These are phyloP conservation scores for Anastrepha obliqua DNA, from an alignment of 1,140 invertebrate species.

Conservation along the genomic window DNA sequence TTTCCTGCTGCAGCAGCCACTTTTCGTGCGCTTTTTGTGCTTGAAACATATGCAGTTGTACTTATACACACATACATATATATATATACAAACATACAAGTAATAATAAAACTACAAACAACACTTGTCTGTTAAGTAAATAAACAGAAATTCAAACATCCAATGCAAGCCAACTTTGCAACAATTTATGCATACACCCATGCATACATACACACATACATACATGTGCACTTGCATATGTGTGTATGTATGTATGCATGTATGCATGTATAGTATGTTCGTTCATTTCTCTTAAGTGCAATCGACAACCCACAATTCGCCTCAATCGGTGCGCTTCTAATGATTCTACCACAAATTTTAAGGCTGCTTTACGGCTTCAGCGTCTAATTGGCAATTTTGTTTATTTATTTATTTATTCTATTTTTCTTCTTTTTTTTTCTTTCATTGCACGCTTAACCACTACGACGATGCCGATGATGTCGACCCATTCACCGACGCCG, in stretches of 20 bases:
- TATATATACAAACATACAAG: not conserved
- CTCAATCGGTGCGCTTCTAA: slow-evolving; percentile 34
- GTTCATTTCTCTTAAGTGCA: not conserved
- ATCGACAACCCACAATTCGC: slow-evolving; percentile 2
- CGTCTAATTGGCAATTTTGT: slow-evolving; percentile 34
- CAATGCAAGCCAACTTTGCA: not conserved
- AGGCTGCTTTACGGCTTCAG: slow-evolving; percentile 20
- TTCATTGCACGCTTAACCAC: not conserved
- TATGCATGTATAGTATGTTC: too few relatives aligned
- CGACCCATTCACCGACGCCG: slow-evolving; percentile 27
- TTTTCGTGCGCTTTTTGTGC: not conserved
- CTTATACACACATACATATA: not conserved
- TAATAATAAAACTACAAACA: slow-evolving; percentile 15
- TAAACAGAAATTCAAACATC: not conserved
- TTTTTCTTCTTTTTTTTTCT: not conserved
- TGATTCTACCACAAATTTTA: slow-evolving; percentile 41
- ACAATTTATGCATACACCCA: not conserved
- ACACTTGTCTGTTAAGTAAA: slow-evolving; percentile 36
- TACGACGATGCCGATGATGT: not conserved
- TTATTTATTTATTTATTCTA: slow-evolving; percentile 45
- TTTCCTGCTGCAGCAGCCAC: not conserved
- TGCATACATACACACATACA: not conserved
- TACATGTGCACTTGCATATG: not conserved
- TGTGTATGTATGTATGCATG: not conserved
- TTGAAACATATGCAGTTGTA: not conserved